Percentiles rank a stretch among this genome's conserved stretches.
Conservation (phyloP, 2,113 vertebrate species). For the Hyperopisus bebe region DNA sequence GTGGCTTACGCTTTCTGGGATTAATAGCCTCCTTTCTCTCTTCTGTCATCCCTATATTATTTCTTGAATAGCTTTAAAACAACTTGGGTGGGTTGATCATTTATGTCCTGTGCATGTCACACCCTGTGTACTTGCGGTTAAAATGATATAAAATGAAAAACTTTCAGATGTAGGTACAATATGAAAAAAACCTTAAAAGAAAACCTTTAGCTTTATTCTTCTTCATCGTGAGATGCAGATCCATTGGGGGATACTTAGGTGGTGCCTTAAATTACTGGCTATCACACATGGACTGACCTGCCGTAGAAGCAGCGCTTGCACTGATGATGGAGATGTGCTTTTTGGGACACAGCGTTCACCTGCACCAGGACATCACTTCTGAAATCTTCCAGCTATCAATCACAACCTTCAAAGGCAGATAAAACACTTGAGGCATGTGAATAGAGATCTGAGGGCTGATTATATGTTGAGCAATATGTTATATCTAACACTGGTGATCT, state of each 20-base stretch:
- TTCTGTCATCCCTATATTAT: neutral
- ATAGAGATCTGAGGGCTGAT: constrained; percentile 52
- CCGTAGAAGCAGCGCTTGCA: constrained; percentile 34
- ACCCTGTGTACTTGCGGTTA: neutral
- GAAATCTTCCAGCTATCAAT: constrained; percentile 43
- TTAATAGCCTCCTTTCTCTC: neutral
- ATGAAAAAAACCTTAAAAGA: constrained; percentile 13
- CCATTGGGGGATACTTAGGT: constrained; percentile 35
- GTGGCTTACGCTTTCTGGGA: neutral
- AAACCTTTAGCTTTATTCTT: constrained; percentile 35
- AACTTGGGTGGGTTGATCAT: neutral
- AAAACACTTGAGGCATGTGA: constrained; percentile 38
- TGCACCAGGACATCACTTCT: constrained; percentile 20
- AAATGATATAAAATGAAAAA: neutral
- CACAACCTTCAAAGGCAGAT: constrained; percentile 53
- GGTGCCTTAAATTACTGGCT: constrained; percentile 46
- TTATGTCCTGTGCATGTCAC: neutral
- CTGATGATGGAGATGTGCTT: constrained; percentile 40
- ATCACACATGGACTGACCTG: constrained; percentile 48
- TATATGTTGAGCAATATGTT: constrained; percentile 45
- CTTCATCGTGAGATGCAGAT: constrained; percentile 34
- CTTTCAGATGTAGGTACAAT: neutral
- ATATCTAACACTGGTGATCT: constrained; percentile 36
- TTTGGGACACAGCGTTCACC: constrained; percentile 22
- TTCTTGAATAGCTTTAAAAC: neutral